Base-by-base conservation (phyloP, 2,888 invertebrate genomes). In the Ramazzottius varieornatus region DNA sequence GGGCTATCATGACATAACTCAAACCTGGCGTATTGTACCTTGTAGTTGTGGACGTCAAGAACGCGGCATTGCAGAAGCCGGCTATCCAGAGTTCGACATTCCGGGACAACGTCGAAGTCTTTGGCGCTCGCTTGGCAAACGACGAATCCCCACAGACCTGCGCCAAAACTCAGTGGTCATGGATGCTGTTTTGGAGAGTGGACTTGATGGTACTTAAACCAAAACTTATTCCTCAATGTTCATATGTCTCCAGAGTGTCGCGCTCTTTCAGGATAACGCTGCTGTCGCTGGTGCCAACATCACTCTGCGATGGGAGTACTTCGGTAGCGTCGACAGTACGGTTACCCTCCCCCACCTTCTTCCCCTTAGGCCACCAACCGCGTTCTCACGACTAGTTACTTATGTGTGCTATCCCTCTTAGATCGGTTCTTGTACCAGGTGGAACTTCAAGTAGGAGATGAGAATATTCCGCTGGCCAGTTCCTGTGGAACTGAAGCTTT, bases 161-260 rank as follows among this genome's bases (percentile, higher is more conserved):
- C 29, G 8, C 54, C 20, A 54, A 54, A 29, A 54, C 54, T 8
- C 20, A 54, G 54, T 54, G 54, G 54, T 54, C 54, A n/a, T 54
- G 54, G 54, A 54, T 24, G 24, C 54, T 54, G 54, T 54, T 54
- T 29, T 54, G 54, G 54, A 54, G 54, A 54, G 54, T 54, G n/a
- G 54, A 54, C 29, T 24, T 54, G 4, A 16, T 16, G 54, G 54
- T 29, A n/a, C 40, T 8, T 40, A 13, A 13, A 8, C 20, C 40
- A 20, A 40, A 40, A 40, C 40, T 8, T 20, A 40, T 40, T 40
- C n/a, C n/a, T n/a, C n/a, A n/a, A n/a, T n/a, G n/a, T n/a, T n/a
- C n/a, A n/a, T n/a, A n/a, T n/a, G n/a, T n/a, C n/a, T n/a, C n/a
- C n/a, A n/a, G n/a, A n/a, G n/a, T n/a, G n/a, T 40, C 20, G 8